Evolutionary conservation across 2,113 vertebrate genomes (phyloP).

Genomic region (Calidris pugnax): DNA sequence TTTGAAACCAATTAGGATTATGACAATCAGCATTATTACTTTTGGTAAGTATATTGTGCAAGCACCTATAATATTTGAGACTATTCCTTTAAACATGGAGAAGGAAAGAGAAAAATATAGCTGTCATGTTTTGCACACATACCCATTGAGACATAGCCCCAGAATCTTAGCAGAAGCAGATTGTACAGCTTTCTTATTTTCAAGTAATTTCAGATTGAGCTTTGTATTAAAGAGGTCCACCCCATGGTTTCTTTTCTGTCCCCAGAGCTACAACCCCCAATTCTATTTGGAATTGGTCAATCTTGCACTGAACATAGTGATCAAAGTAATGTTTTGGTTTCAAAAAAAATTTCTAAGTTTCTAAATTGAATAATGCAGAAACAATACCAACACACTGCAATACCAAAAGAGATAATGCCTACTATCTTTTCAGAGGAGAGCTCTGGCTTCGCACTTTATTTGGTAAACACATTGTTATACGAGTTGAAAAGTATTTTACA

Average conservation of each 20-base stretch:
- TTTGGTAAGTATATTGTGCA: neutral
- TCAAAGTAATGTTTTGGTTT: neutral
- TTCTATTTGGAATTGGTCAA: neutral
- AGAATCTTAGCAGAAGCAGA: neutral
- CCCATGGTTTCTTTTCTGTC: neutral
- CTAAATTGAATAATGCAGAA: neutral
- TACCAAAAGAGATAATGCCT: neutral
- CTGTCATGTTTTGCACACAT: neutral
- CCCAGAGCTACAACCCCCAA: neutral
- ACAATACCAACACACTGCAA: neutral
- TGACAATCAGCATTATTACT: neutral
- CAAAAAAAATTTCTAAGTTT: neutral
- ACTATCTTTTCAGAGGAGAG: neutral
- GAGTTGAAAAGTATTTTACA: neutral
- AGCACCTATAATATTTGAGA: neutral
- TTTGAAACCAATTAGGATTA: neutral
- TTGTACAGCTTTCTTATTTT: neutral
- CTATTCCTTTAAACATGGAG: neutral
- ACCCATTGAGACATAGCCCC: neutral
- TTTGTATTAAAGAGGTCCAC: neutral
- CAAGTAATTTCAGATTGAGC: neutral
- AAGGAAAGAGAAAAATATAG: neutral
- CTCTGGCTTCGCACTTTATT: neutral
- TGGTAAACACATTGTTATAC: neutral
- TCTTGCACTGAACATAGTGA: neutral